phyloP scores from a whole-genome alignment of 2,113 vertebrate species.

The Corydoras maculifer region DNA sequence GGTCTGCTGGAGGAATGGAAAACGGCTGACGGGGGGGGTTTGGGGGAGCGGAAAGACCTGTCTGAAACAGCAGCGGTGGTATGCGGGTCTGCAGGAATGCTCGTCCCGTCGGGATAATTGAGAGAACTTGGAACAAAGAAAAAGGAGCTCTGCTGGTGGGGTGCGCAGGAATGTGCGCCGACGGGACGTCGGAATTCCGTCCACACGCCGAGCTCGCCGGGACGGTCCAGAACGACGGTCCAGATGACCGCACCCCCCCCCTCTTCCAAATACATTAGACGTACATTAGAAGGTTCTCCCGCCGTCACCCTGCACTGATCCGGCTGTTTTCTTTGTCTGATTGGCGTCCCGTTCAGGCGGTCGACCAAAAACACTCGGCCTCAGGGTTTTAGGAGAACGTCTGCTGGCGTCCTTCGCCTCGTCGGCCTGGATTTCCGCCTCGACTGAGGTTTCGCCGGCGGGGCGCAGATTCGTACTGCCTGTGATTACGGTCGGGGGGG shows the following conservation, averaged over 20 bases:
- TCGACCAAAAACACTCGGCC: conserved; percentile 11
- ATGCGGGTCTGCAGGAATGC: conserved; percentile 69
- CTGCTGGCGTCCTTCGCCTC: background rate
- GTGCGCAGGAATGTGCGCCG: conserved; percentile 63
- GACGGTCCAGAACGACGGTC: too few species aligned
- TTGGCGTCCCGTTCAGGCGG: background rate
- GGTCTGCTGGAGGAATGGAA: conserved; percentile 47
- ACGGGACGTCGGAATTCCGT: conserved; percentile 67
- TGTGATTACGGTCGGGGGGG: conserved; percentile 11
- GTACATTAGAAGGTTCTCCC: background rate
- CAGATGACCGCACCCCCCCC: background rate
- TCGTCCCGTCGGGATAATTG: conserved; percentile 70
- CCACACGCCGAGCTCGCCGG: conserved; percentile 1
- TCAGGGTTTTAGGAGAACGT: background rate
- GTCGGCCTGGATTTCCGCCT: background rate
- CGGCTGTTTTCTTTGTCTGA: background rate
- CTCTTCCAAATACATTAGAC: conserved; percentile 27
- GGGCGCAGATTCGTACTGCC: conserved; percentile 1
- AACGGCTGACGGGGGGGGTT: conserved; percentile 40
- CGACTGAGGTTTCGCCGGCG: conserved; percentile 2
- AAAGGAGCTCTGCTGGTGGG: conserved; percentile 64
- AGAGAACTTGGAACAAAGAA: conserved; percentile 75
- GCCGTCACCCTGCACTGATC: background rate
- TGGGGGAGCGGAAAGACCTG: conserved; percentile 44
- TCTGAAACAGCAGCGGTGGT: conserved; percentile 59